phyloP scores from a whole-genome alignment of 2,888 invertebrate species.

The Synergus umbraculus region DNA sequence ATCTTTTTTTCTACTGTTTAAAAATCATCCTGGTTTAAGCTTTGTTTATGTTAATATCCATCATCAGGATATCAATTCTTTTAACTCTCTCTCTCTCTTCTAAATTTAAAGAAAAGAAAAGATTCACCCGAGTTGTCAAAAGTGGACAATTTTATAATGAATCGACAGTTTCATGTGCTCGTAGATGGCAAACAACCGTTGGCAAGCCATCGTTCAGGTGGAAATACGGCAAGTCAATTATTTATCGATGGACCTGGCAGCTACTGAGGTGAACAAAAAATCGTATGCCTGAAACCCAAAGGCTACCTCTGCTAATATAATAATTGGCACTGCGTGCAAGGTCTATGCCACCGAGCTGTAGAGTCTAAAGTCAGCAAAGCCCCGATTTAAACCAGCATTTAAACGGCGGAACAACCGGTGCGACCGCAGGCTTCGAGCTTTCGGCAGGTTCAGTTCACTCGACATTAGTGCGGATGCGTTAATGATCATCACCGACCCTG shows the following conservation, averaged over 20 bases:
- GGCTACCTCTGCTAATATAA: conserved; percentile 59
- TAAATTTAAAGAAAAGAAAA: no score
- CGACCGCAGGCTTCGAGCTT: conserved; percentile 2
- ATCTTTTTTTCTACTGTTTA: no score
- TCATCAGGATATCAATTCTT: no score
- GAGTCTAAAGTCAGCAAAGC: conserved; percentile 30
- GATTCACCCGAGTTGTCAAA: neutral
- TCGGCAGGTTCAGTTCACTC: conserved; percentile 23
- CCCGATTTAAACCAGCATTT: conserved; percentile 47
- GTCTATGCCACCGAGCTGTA: conserved; percentile 22
- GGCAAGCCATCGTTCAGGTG: neutral
- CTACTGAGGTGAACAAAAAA: conserved; percentile 46
- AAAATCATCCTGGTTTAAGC: neutral
- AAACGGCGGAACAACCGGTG: conserved; percentile 50
- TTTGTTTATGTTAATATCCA: neutral
- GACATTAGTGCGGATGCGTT: conserved; percentile 46
- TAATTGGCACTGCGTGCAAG: conserved; percentile 64
- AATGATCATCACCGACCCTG: neutral
- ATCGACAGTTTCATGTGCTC: neutral
- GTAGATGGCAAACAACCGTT: neutral
- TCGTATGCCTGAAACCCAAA: conserved; percentile 54
- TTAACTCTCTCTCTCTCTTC: no score
- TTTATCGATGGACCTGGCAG: neutral
- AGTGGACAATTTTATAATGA: neutral
- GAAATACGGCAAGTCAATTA: neutral